A percentile compares a stretch with the other conserved stretches of the same genome.
These are phyloP conservation scores for Nipponacmea schrenckii DNA, from an alignment of 2,888 invertebrate genomes.

Conservation along the genomic window DNA sequence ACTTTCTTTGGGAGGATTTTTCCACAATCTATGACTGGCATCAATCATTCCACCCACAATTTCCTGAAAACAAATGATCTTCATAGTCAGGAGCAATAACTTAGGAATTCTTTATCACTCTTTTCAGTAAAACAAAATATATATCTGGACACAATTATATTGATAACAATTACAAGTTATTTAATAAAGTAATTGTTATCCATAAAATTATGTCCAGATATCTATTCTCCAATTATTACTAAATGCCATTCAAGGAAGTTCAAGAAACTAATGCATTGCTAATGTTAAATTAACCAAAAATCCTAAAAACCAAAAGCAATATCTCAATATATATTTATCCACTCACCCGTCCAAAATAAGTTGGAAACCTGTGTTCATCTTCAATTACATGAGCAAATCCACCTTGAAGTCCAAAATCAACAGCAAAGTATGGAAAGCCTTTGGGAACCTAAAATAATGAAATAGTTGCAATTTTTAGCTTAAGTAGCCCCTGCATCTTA, in stretches of 20 bases:
- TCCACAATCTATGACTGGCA: slow-evolving; percentile 85
- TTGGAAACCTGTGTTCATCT: slow-evolving; percentile 86
- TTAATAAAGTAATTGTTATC: too few species aligned
- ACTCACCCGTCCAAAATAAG: slow-evolving; percentile 87
- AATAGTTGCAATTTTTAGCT: background rate
- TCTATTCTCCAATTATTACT: too few species aligned
- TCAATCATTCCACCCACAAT: slow-evolving; percentile 95
- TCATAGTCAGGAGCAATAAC: background rate
- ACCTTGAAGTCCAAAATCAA: slow-evolving; percentile 87
- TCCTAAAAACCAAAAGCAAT: too few species aligned
- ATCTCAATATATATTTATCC: too few species aligned
- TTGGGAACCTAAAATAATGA: slow-evolving; percentile 78
- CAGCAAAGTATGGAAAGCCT: slow-evolving; percentile 93
- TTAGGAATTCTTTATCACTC: too few species aligned
- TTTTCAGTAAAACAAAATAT: too few species aligned
- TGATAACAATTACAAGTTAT: too few species aligned
- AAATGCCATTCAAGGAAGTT: too few species aligned
- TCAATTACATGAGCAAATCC: slow-evolving; percentile 98
- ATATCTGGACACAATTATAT: too few species aligned
- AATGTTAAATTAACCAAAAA: too few species aligned
- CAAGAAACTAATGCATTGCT: too few species aligned
- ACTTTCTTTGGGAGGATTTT: slow-evolving; percentile 81
- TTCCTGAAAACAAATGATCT: slow-evolving; percentile 72
- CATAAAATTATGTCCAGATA: too few species aligned
- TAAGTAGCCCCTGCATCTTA: background rate